phyloP scores from a whole-genome alignment of 2,888 invertebrate species.

The Lasiommata megera region DNA sequence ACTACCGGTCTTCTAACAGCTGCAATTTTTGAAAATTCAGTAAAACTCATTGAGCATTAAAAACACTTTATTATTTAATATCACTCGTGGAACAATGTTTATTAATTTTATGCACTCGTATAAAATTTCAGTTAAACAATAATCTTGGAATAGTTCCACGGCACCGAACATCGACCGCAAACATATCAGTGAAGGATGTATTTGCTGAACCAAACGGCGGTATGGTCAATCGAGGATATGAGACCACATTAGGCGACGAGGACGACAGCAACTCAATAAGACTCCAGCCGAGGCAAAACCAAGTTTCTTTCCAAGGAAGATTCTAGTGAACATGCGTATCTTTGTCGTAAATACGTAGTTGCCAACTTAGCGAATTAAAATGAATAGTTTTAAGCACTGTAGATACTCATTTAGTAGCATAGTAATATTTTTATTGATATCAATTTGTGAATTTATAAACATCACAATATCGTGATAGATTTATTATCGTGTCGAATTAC shows the following conservation, averaged over 20 bases:
- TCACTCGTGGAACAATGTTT: background rate
- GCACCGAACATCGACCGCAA: constrained; percentile 88
- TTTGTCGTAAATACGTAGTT: constrained; percentile 39
- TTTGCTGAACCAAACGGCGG: constrained; percentile 86
- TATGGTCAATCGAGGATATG: constrained; percentile 89
- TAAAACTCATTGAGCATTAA: too few species aligned
- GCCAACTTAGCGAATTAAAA: constrained; percentile 50
- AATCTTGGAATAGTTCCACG: constrained; percentile 83
- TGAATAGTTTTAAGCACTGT: constrained; percentile 41
- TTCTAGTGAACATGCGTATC: constrained; percentile 47
- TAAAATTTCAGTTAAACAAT: constrained; percentile 78
- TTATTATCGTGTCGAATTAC: constrained; percentile 36
- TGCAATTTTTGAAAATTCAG: too few species aligned
- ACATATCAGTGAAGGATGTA: constrained; percentile 90
- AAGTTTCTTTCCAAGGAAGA: constrained; percentile 81
- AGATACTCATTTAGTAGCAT: constrained; percentile 53
- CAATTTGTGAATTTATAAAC: constrained; percentile 33
- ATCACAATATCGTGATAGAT: constrained; percentile 61
- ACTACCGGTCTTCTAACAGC: too few species aligned
- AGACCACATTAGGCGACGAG: constrained; percentile 83
- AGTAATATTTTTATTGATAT: constrained; percentile 34
- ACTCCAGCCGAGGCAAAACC: constrained; percentile 85
- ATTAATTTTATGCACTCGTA: background rate
- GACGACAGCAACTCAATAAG: constrained; percentile 88
- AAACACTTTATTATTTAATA: background rate